Base-by-base conservation (phyloP, 2,797 vertebrate genomes). In the Intellagama lesueurii region DNA sequence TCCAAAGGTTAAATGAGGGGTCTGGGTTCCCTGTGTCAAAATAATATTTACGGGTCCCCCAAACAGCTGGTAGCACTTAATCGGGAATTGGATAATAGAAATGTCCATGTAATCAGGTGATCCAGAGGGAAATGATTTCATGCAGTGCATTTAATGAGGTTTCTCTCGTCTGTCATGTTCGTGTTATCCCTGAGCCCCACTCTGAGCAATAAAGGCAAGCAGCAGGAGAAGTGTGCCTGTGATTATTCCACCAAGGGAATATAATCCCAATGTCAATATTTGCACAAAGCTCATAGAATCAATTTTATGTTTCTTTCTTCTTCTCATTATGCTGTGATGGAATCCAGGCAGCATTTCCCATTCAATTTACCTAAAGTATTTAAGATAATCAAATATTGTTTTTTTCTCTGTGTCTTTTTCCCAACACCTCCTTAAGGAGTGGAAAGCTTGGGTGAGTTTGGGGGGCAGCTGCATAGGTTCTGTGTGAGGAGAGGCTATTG, bases 31-130 rank as follows among this genome's bases (percentile, higher is more conserved):
- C 49, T 47, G 72, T 88, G 83, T 91, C 70, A 88, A 85, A 88
- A 88, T 88, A 85, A 88, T 86, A 88, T 91, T 88, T 88, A 88
- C 78, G 81, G 68, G 78, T 86, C 72, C 66, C 83, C 49, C 32
- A 85, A 91, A 85, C 90, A 88, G 87, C 78, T 88, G 87, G 90
- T 86, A 91, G 72, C 78, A 88, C 72, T 90, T 82, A 88, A 88
- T 91, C 47, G 73, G 64, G 83, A 88, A 86, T 81, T 88, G 87
- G 83, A 88, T 81, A 85, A 88, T 91, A 82, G 83, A 70, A 81
- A 81, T 82, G 83, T 69, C 77, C 82, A 32, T 88, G 83, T 91
- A 91, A 86, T 91, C 87, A 82, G 77, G 35, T 77, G 83, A 78
- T 70, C 87, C 83, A 44, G 9, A 3, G 83, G 72, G 83, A 88